Evolutionary conservation across 2,797 vertebrate species (phyloP), one percentile per base, ranked within the genome.

Genomic region (Natrix natrix): DNA sequence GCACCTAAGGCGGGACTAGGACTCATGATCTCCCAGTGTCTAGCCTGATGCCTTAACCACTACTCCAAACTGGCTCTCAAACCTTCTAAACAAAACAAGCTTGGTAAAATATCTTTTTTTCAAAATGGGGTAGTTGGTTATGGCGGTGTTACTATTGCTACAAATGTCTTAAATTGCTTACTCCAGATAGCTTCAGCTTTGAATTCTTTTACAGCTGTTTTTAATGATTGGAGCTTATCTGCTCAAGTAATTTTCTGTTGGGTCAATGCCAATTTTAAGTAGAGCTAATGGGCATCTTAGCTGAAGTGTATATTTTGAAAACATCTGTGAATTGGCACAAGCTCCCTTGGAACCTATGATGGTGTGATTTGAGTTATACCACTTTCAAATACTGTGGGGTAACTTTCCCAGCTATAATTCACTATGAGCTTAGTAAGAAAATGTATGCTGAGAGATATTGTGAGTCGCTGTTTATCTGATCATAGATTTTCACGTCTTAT

Each of bases 31-130:
- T 28, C 26, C 26, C 26, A 63, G 11, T 63, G 61, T 63, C 26
- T 63, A 63, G 26, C 66, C 66, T 69, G 66, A 69, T 69, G n/a
- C 66, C 66, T 74, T 74, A 37, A 74, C 66, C 66, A 37, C 16
- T 32, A 37, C 16, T 74, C 12, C 69, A 74, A 74, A 74, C 32
- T 74, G 32, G 32, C 16, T 74, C n/a, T 74, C 16, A 74, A 48
- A 83, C 1, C 4, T 83, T 83, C 20, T 83, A 83, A 48, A 97
- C 96, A 83, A 96, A 96, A 95, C 93, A 97, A 63, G 78, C 93
- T 96, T 95, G 93, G 92, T 95, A 95, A 93, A 96, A 96, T 97
- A 96, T 97, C 94, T 94, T 96, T 94, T 96, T 90, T 94, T 86
- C 94, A 96, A 93, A 66, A 94, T 97, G 93, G 95, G 83, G 86